Percentiles rank a stretch among this genome's conserved stretches.
Conservation (phyloP, 2,888 invertebrate genomes). For the Drepanosiphum platanoidis region DNA sequence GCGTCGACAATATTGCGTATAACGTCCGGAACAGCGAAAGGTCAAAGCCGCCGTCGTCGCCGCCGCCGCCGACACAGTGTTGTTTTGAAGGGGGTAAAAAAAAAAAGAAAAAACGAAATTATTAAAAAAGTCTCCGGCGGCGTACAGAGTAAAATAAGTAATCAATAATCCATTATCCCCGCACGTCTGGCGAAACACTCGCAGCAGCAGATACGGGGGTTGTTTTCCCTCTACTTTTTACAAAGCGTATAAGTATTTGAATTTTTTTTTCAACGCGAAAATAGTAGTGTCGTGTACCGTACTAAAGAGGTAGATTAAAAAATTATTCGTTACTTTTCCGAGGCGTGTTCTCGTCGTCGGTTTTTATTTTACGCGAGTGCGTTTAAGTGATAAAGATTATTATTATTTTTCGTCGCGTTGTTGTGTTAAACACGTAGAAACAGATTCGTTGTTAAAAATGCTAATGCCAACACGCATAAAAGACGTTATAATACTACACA, state of each 20-base stretch:
- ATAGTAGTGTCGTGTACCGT: too few species aligned
- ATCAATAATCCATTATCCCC: not conserved
- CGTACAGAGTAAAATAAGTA: not conserved
- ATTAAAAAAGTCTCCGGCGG: not conserved
- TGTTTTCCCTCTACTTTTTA: too few species aligned
- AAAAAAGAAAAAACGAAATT: not conserved
- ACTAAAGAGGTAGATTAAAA: too few species aligned
- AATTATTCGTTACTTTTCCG: too few species aligned
- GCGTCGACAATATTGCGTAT: too few species aligned
- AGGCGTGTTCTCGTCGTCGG: too few species aligned
- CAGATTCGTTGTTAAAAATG: not conserved
- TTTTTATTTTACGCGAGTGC: not conserved
- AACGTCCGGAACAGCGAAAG: not conserved
- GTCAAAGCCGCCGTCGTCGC: not conserved
- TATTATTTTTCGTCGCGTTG: not conserved
- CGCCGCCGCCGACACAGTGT: too few species aligned
- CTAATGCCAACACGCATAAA: conserved; percentile 2
- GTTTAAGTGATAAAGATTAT: conserved; percentile 7
- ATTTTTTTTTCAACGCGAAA: too few species aligned
- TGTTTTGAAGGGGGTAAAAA: too few species aligned
- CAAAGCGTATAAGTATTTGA: not conserved
- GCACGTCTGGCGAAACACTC: not conserved
- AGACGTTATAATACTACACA: too few species aligned
- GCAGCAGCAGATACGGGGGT: too few species aligned
- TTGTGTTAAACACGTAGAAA: not conserved